These are phyloP conservation scores for Beris chalybata DNA, from an alignment of 2,888 invertebrate genomes.

Conservation along the genomic window DNA sequence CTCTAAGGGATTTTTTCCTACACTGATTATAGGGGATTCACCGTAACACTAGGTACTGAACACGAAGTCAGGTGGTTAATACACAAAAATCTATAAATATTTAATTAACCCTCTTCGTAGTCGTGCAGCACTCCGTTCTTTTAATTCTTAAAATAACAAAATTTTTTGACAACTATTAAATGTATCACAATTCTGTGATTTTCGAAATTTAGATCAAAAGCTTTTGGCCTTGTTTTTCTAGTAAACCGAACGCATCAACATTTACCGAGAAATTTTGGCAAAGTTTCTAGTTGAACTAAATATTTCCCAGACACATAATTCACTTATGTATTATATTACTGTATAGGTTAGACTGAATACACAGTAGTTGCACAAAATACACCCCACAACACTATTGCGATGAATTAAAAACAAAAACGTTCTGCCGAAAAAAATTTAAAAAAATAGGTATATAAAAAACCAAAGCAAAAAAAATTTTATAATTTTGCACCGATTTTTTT, in stretches of 20 bases:
- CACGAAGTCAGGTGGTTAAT: no score
- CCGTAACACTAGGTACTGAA: no score
- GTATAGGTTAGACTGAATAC: not conserved
- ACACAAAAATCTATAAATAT: no score
- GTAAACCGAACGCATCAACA: slow-evolving; percentile 10
- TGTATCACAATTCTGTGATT: not conserved
- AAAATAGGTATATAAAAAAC: not conserved
- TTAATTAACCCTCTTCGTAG: no score
- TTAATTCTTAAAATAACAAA: no score
- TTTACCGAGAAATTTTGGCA: slow-evolving; percentile 11
- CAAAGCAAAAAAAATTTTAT: slow-evolving; percentile 1
- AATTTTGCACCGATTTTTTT: not conserved
- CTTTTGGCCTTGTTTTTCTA: slow-evolving; percentile 23
- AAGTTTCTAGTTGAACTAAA: slow-evolving; percentile 3
- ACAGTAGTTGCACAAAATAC: not conserved
- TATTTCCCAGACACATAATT: slow-evolving; percentile 19
- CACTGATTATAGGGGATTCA: no score
- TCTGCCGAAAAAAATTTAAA: not conserved
- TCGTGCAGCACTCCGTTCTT: no score
- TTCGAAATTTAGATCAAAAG: slow-evolving; percentile 15
- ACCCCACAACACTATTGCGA: slow-evolving; percentile 12
- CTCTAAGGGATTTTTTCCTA: no score
- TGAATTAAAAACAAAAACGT: not conserved
- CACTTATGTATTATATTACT: not conserved
- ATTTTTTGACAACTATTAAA: no score